A percentile compares a stretch with the other conserved stretches of the same genome.
Conservation (phyloP, 2,888 invertebrate genomes). For the Lasioglossum zephyrum region DNA sequence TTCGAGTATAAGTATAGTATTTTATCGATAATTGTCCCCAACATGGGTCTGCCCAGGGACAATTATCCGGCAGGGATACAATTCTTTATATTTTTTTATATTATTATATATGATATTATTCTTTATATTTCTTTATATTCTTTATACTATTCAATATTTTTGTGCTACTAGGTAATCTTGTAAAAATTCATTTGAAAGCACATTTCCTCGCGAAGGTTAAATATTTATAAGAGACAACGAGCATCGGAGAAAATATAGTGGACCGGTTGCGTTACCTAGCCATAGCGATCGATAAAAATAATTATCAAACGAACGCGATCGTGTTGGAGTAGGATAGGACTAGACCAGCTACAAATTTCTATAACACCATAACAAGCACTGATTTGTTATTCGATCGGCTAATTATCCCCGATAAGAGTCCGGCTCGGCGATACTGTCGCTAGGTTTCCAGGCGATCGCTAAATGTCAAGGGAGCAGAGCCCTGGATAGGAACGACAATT, state of each 20-base stretch:
- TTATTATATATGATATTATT: too few species aligned
- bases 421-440: background rate
- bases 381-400: conserved; percentile 3
- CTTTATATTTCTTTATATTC: too few species aligned
- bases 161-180: too few species aligned
- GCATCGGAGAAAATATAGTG: too few species aligned
- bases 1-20: too few species aligned
- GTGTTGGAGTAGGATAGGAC: background rate
- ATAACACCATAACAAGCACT: background rate
- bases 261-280: background rate
- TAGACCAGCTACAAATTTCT: background rate
- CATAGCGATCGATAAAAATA: background rate
- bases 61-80: too few species aligned
- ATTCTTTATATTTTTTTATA: too few species aligned
- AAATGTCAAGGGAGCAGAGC: conserved; percentile 18
- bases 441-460: conserved; percentile 10
- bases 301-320: background rate
- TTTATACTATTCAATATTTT: too few species aligned
- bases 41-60: too few species aligned
- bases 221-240: background rate
- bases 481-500: conserved; percentile 52
- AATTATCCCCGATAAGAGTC: conserved; percentile 30
- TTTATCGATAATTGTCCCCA: too few species aligned
- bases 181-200: too few species aligned
- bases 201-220: background rate